phyloP scores from a whole-genome alignment of 2,113 vertebrate species.

The Pelobates fuscus region DNA sequence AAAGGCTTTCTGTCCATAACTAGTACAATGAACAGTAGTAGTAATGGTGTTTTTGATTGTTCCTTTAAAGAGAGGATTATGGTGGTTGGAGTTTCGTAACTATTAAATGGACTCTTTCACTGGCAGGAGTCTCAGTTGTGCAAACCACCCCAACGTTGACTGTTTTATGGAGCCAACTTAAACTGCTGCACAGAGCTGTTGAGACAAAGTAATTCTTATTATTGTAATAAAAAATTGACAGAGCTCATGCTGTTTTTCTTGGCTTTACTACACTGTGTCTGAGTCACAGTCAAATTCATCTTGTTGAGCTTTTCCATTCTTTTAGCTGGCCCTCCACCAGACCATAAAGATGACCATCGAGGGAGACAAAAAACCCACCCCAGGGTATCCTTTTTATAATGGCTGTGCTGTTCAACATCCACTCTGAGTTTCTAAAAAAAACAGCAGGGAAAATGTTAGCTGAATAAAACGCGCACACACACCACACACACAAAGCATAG shows the following conservation, averaged over 20 bases:
- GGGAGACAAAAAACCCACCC: constrained; percentile 32
- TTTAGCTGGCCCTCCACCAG: constrained; percentile 25
- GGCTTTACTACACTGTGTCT: constrained; percentile 27
- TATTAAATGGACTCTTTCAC: too few species aligned
- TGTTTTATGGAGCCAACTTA: constrained; percentile 32
- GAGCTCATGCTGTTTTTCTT: constrained; percentile 47
- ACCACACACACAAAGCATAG: constrained; percentile 16
- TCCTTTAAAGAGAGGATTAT: too few species aligned
- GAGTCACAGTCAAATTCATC: constrained; percentile 36
- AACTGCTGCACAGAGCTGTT: constrained; percentile 12
- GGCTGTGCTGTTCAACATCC: constrained; percentile 36
- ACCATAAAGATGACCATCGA: constrained; percentile 45
- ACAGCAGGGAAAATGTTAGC: constrained; percentile 38
- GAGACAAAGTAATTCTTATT: constrained; percentile 35
- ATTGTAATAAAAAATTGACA: constrained; percentile 46
- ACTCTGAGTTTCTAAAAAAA: constrained; percentile 21
- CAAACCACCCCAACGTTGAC: not conserved
- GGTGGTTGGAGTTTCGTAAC: too few species aligned
- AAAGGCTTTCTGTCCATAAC: too few species aligned
- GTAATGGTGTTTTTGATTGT: too few species aligned
- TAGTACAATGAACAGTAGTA: too few species aligned
- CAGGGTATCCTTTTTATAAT: constrained; percentile 40
- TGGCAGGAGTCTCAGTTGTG: too few species aligned
- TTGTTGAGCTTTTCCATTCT: constrained; percentile 23
- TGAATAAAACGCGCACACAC: constrained; percentile 12